These are phyloP conservation scores for Poeciliopsis occidentalis DNA, from an alignment of 2,113 vertebrate species.

Conservation along the genomic window DNA sequence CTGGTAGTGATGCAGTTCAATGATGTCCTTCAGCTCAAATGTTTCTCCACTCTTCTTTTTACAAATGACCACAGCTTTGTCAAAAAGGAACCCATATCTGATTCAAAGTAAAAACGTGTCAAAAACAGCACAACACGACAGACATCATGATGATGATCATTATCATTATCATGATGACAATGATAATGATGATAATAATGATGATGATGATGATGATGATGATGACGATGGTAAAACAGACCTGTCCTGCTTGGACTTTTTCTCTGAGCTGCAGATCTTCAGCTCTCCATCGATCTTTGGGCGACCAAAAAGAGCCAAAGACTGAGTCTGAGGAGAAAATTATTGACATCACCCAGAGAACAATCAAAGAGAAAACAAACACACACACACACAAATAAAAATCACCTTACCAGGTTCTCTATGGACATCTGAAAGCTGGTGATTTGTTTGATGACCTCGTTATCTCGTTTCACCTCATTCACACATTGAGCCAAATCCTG, in stretches of 20 bases:
- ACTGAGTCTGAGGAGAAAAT: slow-evolving; percentile 76
- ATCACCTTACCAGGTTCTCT: slow-evolving; percentile 81
- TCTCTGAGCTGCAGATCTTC: slow-evolving; percentile 85
- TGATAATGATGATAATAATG: not conserved
- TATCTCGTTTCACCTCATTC: slow-evolving; percentile 92
- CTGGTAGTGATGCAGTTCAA: slow-evolving; percentile 88
- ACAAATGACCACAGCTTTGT: slow-evolving; percentile 92
- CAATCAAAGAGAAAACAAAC: not conserved
- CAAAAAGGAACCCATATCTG: slow-evolving; percentile 94
- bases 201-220: not conserved
- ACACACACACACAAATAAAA: not conserved
- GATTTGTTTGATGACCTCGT: slow-evolving; percentile 89
- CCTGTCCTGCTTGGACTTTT: slow-evolving; percentile 93
- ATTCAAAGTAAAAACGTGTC: slow-evolving; percentile 44
- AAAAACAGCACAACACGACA: not conserved
- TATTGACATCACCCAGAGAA: not conserved
- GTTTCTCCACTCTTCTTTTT: slow-evolving; percentile 90
- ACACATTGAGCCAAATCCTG: slow-evolving; percentile 91
- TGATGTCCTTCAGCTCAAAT: slow-evolving; percentile 88
- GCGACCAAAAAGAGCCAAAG: slow-evolving; percentile 88
- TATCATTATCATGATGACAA: not conserved
- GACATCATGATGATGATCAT: not conserved
- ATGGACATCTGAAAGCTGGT: slow-evolving; percentile 90
- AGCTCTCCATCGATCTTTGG: slow-evolving; percentile 94
- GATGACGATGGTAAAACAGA: slow-evolving; percentile 37